phyloP scores from a whole-genome alignment of 2,888 invertebrate genomes.

The Andricus quercusramuli region DNA sequence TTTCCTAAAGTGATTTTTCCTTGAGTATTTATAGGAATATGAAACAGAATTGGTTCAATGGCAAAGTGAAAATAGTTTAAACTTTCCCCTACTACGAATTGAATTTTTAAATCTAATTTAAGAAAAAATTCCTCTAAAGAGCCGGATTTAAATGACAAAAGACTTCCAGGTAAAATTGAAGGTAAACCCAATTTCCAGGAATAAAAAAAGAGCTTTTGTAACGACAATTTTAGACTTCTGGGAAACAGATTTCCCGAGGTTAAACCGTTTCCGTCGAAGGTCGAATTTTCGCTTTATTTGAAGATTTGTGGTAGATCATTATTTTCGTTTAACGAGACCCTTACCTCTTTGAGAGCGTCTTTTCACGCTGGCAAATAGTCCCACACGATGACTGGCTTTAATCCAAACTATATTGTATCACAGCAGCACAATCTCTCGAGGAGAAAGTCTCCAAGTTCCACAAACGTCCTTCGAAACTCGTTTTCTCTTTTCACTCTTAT shows the following conservation, averaged over 20 bases:
- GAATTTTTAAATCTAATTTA: background rate
- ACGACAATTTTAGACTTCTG: constrained; percentile 20
- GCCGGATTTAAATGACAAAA: background rate
- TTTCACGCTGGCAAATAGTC: constrained; percentile 39
- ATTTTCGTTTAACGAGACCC: constrained; percentile 30
- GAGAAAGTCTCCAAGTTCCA: constrained; percentile 35
- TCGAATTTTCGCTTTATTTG: background rate
- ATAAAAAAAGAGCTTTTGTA: constrained; percentile 14
- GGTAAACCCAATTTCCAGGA: background rate
- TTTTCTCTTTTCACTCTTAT: constrained; percentile 33
- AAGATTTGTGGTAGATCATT: background rate
- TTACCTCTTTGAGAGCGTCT: constrained; percentile 36
- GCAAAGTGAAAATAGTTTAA: background rate
- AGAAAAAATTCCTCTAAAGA: too few species aligned
- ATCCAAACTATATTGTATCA: constrained; percentile 40
- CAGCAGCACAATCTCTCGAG: constrained; percentile 26
- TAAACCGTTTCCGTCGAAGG: constrained; percentile 7
- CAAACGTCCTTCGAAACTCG: constrained; percentile 29
- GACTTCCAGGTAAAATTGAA: constrained; percentile 11
- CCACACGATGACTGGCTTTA: constrained; percentile 33
- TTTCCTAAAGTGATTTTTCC: constrained; percentile 21
- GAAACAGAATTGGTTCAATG: background rate
- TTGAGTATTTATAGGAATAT: background rate
- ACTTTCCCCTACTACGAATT: background rate
- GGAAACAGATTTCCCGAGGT: constrained; percentile 28